Conservation (phyloP, 2,113 vertebrate species). For the Mohoua ochrocephala region DNA sequence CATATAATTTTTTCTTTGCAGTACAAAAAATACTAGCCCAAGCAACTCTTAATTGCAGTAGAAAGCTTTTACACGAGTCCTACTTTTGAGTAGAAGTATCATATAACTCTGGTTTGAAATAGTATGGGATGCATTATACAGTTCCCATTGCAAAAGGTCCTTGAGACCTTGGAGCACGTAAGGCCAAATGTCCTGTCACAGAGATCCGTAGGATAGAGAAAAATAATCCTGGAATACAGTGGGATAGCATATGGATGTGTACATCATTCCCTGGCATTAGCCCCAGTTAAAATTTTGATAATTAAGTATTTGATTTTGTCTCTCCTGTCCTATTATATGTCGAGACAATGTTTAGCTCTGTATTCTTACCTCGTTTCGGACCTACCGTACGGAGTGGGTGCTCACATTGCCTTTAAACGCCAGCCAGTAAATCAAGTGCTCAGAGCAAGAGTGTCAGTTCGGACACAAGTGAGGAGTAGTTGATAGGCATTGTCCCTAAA, state of each 20-base stretch:
- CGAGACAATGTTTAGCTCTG: neutral
- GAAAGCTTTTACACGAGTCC: neutral
- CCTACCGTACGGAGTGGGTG: neutral
- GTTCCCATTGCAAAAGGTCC: neutral
- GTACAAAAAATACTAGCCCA: neutral
- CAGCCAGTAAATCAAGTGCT: neutral
- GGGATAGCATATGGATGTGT: neutral
- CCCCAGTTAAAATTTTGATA: neutral
- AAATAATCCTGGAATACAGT: neutral
- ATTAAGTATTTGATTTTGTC: neutral
- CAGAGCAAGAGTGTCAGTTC: neutral
- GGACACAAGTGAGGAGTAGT: neutral
- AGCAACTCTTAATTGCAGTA: neutral
- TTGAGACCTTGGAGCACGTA: neutral
- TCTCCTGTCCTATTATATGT: neutral
- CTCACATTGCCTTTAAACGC: neutral
- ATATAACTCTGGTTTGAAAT: neutral
- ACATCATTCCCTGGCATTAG: neutral
- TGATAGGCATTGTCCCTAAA: neutral
- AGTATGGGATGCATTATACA: neutral
- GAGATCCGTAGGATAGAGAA: neutral
- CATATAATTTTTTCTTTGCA: neutral
- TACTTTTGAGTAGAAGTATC: neutral
- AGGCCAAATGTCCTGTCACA: neutral
- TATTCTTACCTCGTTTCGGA: neutral